Base-by-base conservation (phyloP, 2,797 vertebrate species). In the Tangara arthus region DNA sequence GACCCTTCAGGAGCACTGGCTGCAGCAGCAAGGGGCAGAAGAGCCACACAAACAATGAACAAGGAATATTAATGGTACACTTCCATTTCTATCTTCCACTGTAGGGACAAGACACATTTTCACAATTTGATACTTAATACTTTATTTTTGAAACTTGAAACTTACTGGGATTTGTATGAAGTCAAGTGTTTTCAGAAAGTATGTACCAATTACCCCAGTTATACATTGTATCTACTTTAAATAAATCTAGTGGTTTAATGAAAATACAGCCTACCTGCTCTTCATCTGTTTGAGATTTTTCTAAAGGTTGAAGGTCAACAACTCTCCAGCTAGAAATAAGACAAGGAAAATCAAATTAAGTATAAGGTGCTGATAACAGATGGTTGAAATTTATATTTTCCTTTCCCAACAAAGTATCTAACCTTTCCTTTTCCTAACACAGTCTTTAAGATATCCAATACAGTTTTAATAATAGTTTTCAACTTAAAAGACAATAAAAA, bases 321-420 rank as follows among this genome's bases (percentile, higher is more conserved):
- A 98, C 94, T 86, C 98, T 98, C 99, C 99, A 99, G 86, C 99
- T 99, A 97, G 94, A 90, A 83, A 87, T 44, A 84, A 91, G 59
- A 97, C 30, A 96, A 95, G 71, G 47, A 41, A 95, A 89, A 44
- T 81, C 26, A 59, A 91, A 83, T 95, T 82, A 92, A 39, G 42
- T 32, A 60, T 71, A 70, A 83, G 52, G 26, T 82, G 46, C 28
- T 41, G 39, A 41, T 39, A 41, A 15, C 16, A 41, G 39, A 41
- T 41, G 39, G 39, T 6, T 7, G 1, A 86, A 81, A 68, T 90
- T 52, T 53, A 1, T 26, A 30, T 78, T 76, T 63, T 59, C 41
- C 42, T 61, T 92, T 87, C 20, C 32, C 47, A 82, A 49, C 21
- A 46, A 41, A 26, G 0, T 49, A 72, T n/a, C 37, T 66, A 84